Percentiles rank a stretch among this genome's conserved stretches.
Evolutionary conservation across 2,888 invertebrate species (phyloP).

Genomic region (Spodoptera picta): DNA sequence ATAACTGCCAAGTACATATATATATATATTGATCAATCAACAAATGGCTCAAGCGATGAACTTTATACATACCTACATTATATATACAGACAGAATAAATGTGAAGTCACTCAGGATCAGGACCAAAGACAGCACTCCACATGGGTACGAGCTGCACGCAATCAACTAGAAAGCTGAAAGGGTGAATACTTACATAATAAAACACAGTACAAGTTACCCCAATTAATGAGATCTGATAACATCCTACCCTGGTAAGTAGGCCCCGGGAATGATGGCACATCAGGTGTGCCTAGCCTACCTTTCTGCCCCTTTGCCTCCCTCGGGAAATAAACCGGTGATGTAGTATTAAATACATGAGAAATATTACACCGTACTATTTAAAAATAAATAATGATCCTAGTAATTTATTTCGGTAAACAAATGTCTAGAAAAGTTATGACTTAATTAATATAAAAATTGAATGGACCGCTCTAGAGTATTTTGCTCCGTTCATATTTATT

Average conservation of each 20-base stretch:
- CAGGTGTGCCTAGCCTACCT: slow-evolving; percentile 25
- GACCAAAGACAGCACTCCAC: too few species aligned
- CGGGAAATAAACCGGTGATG: slow-evolving; percentile 28
- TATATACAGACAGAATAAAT: too few species aligned
- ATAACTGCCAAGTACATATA: neutral
- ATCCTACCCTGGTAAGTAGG: neutral
- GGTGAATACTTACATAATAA: too few species aligned
- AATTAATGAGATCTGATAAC: slow-evolving; percentile 36
- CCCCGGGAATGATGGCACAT: slow-evolving; percentile 11
- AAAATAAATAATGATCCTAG: slow-evolving; percentile 12
- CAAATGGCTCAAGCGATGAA: too few species aligned
- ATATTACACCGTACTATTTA: slow-evolving; percentile 8
- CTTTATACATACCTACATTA: too few species aligned
- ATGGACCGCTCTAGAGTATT: slow-evolving; percentile 6
- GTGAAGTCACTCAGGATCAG: too few species aligned
- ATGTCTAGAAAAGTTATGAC: slow-evolving; percentile 29
- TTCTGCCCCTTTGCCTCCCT: slow-evolving; percentile 14
- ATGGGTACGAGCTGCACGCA: too few species aligned
- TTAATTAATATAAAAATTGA: slow-evolving; percentile 38
- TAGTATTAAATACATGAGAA: slow-evolving; percentile 27
- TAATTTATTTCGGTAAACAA: slow-evolving; percentile 16
- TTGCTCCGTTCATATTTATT: slow-evolving; percentile 11
- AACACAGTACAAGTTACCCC: slow-evolving; percentile 5
- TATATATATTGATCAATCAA: too few species aligned
- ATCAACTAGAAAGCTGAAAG: too few species aligned